Evolutionary conservation across 2,888 invertebrate genomes (phyloP).

Genomic region (Chymomyza amoena): DNA sequence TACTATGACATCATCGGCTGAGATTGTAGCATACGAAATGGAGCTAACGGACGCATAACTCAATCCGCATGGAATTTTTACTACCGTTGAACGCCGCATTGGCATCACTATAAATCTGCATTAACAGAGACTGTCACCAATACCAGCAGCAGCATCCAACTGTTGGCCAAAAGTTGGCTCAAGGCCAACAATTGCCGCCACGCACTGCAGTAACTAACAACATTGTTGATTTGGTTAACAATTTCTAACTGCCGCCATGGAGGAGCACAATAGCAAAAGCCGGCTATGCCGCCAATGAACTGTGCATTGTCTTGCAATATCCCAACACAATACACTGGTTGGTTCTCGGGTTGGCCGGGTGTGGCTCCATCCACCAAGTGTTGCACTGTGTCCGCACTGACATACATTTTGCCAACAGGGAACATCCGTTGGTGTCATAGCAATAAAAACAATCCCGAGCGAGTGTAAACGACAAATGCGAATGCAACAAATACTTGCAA

Average conservation of each 20-base stretch:
- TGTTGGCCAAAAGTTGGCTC: conserved; percentile 50
- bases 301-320: conserved; percentile 30
- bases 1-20: conserved; percentile 50
- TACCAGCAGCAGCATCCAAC: conserved; percentile 3
- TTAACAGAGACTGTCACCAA: conserved; percentile 41
- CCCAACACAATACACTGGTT: conserved; percentile 16
- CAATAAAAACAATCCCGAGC: conserved; percentile 8
- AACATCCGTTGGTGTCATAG: not conserved
- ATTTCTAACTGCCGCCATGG: not conserved
- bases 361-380: not conserved
- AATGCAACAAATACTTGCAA: not conserved
- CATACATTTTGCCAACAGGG: conserved; percentile 25
- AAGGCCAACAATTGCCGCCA: conserved; percentile 63
- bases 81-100: conserved; percentile 59
- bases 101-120: conserved; percentile 70
- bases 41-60: conserved; percentile 69
- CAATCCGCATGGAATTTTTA: conserved; percentile 71
- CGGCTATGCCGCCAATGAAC: conserved; percentile 5
- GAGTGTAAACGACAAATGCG: conserved; percentile 9
- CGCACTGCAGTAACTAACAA: conserved; percentile 57
- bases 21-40: conserved; percentile 45
- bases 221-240: not conserved
- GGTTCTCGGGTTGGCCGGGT: conserved; percentile 7
- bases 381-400: conserved; percentile 22
- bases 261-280: not conserved